Percentiles rank a stretch among this genome's conserved stretches.
Conservation (phyloP, 2,888 invertebrate species). For the Pocota personata region DNA sequence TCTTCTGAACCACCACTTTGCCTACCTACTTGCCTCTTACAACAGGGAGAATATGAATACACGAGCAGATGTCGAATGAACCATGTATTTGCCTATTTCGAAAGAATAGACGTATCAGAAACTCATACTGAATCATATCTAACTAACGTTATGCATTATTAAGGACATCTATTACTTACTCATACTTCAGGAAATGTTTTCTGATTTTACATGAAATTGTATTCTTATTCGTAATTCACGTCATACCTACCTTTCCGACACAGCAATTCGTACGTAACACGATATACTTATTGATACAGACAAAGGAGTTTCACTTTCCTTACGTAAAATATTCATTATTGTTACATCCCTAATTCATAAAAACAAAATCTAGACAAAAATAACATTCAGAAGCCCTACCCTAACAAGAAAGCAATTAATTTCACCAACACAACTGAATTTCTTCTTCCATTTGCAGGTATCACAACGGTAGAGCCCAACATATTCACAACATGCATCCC, state of each 20-base stretch:
- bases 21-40: no score
- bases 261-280: not conserved
- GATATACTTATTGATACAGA: not conserved
- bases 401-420: slow-evolving; percentile 36
- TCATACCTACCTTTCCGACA: not conserved
- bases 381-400: not conserved
- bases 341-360: not conserved
- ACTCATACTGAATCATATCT: no score
- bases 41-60: no score
- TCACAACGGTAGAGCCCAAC: slow-evolving; percentile 82
- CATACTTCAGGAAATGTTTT: no score
- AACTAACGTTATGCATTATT: no score
- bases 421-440: slow-evolving; percentile 22
- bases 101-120: no score
- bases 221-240: not conserved
- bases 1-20: no score
- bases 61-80: no score
- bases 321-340: not conserved
- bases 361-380: not conserved
- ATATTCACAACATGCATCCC: slow-evolving; percentile 84
- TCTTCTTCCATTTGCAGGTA: slow-evolving; percentile 76
- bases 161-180: no score
- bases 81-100: no score
- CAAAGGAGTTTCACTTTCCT: not conserved
- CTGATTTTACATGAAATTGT: not conserved